These are phyloP conservation scores for Leucopsar rothschildi DNA, from an alignment of 2,113 vertebrate genomes.

Conservation along the genomic window DNA sequence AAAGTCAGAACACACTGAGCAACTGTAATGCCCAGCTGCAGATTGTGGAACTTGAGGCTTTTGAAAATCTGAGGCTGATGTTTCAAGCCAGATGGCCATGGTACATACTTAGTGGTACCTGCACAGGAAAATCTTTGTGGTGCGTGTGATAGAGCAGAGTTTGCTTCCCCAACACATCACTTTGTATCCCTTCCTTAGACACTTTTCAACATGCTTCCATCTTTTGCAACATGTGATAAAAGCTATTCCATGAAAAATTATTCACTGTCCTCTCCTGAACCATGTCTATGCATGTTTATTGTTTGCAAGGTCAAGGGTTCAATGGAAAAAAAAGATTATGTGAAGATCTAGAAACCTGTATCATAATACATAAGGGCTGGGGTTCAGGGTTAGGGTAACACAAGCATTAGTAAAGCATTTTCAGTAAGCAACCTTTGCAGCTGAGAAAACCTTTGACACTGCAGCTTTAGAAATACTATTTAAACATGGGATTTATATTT, in stretches of 20 bases:
- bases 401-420: background rate
- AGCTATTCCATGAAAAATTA: background rate
- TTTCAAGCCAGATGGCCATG: background rate
- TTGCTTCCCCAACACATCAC: background rate
- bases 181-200: background rate
- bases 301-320: background rate
- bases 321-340: background rate
- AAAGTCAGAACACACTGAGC: background rate
- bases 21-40: background rate
- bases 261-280: background rate
- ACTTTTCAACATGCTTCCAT: background rate
- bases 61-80: background rate
- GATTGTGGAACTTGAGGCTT: background rate
- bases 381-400: background rate
- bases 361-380: background rate
- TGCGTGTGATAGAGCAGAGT: fast-evolving
- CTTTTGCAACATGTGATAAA: background rate
- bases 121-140: background rate
- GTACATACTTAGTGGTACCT: background rate
- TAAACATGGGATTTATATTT: background rate
- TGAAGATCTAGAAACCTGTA: background rate
- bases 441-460: background rate
- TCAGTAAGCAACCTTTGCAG: background rate
- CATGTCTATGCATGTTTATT: background rate
- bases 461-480: background rate